Evolutionary conservation across 2,797 vertebrate species (phyloP), one percentile per base, ranked within the genome.

Genomic region (Sebastes itinus): DNA sequence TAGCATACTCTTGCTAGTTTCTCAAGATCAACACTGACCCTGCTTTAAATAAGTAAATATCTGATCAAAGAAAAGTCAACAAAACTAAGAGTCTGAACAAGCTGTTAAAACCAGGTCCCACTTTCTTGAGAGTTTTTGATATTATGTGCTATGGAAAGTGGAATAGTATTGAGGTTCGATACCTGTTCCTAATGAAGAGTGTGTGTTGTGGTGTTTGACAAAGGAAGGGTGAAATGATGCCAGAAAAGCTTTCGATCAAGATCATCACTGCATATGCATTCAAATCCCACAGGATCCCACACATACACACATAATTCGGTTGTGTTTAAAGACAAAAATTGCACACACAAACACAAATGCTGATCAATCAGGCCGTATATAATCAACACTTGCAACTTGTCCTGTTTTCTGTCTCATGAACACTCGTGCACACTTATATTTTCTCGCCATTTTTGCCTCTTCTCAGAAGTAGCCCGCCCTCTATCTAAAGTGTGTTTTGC

Each of bases 401-500:
- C 61, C 78, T 82, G 78, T 89, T 84, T 84, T 87, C 77, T 79
- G 78, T 84, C 70, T 83, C 64, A 69, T 82, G 81, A 66, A 84
- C 73, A 74, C 77, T 83, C 5, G 35, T 23, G 61, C 75, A 75
- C 86, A 80, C 83, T 82, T 81, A 72, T 82, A 86, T 86, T 92
- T 93, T 92, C 87, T 91, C 65, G 76, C 89, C 87, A 86, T 92
- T 92, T 49, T 93, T 87, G 84, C 82, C 87, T 91, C 85, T 90
- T 90, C 90, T 93, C 82, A 93, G 90, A 91, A 92, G 90, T 92
- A 87, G 87, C 88, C 90, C 84, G 69, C 88, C 90, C 85, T 91
- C 89, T 92, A 86, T 91, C 90, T 90, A 89, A 92, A 93, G 91
- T 89, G 90, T 88, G 92, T 94, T 91, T 93, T 93, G 92, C 93